Base-by-base conservation (phyloP, 2,113 vertebrate species). In the Colistium nudipinnis region DNA sequence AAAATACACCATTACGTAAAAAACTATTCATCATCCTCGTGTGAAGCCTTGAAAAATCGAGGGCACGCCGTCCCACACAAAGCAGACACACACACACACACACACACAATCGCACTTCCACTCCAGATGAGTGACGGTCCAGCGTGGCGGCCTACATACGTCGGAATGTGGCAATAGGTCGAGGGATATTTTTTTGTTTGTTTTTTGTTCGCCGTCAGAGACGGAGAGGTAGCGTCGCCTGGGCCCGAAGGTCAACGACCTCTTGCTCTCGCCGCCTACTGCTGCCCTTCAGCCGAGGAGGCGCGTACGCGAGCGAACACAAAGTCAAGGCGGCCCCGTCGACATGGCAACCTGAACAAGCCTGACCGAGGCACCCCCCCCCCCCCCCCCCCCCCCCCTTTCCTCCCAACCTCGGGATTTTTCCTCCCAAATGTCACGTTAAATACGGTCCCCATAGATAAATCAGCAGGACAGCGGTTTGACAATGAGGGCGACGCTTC, bases 71-170 rank as follows among this genome's bases (percentile, higher is more conserved):
- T 70, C 45, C 54, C 44, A 68, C 72, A 19, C 57, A 22, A 16
- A 36, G 44, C 44, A 59, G n/a, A 38, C 25, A 30, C 45, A 22
- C 30, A 25, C 33, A 24, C 36, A 57, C 36, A 38, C 36, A 38
- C 25, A 30, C 45, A 22, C 30, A 25, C 33, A 24, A 30, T 53
- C 36, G 13, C 36, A 38, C 20, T 57, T 67, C 25, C 33, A 39
- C 52, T 53, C 13, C 22, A 56, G 10, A 56, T 39, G 49, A 70
- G 48, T 60, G 47, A 77, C 59, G 12, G 30, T 44, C 57, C 52
- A 71, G 73, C 30, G 25, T n/a, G 39, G 6, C 39, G 12, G 25
- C 36, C 44, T 55, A 36, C 53, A n/a, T 49, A 24, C 4, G 30
- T 31, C 30, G 4, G 30, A 49, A n/a, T n/a, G 28, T 66, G 35